Conservation (phyloP, 2,888 invertebrate genomes). For the Lasioglossum vierecki region DNA sequence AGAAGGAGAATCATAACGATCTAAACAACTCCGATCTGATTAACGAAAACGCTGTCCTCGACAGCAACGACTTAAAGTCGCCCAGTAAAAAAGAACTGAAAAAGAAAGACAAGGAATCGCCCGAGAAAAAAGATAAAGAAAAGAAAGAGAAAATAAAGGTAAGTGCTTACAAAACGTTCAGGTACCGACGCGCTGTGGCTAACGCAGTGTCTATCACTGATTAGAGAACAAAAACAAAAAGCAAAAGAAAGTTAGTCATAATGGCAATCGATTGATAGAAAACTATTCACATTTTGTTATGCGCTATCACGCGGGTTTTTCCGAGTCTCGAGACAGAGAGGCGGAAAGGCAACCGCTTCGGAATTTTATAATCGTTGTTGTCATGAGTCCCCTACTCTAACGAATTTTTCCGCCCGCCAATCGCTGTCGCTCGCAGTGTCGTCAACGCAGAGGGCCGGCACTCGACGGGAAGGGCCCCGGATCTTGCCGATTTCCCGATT, state of each 20-base stretch:
- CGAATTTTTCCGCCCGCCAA: too few relatives aligned
- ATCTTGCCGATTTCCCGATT: too few relatives aligned
- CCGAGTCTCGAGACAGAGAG: too few relatives aligned
- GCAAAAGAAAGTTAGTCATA: slow-evolving; percentile 19
- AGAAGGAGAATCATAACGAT: slow-evolving; percentile 85
- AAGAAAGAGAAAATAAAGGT: slow-evolving; percentile 85
- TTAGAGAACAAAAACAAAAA: not conserved
- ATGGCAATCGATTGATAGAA: not conserved
- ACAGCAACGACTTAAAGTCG: slow-evolving; percentile 78
- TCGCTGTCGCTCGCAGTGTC: too few relatives aligned
- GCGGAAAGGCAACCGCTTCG: too few relatives aligned
- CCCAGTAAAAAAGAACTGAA: slow-evolving; percentile 82
- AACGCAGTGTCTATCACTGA: slow-evolving; percentile 4
- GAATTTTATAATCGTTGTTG: too few relatives aligned
- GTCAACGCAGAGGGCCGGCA: too few relatives aligned
- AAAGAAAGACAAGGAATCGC: slow-evolving; percentile 82
- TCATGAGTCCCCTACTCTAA: too few relatives aligned
- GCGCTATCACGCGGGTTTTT: too few relatives aligned
- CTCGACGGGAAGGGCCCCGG: too few relatives aligned
- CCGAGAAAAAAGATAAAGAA: slow-evolving; percentile 81
- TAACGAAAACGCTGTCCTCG: slow-evolving; percentile 78
- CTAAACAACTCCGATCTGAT: slow-evolving; percentile 83
- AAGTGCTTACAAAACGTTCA: slow-evolving; percentile 62
- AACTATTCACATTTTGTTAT: not conserved
- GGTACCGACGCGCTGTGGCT: slow-evolving; percentile 12